Conservation (phyloP, 2,113 vertebrate genomes). For the Syrmaticus mikado region DNA sequence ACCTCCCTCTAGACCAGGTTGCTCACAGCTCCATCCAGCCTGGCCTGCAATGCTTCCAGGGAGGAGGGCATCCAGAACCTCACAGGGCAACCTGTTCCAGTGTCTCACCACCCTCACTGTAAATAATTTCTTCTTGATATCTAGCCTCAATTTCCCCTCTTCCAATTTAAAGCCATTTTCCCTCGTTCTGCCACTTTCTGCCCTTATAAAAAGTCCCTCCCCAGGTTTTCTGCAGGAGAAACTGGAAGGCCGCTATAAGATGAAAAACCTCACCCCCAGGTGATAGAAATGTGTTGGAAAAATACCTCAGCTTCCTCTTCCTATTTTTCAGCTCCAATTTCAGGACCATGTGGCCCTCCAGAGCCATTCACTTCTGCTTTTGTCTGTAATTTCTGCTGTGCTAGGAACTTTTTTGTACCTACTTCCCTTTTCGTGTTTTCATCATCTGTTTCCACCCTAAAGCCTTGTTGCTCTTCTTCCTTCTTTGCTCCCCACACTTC, state of each 20-base stretch:
- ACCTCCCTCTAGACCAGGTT: too few species aligned
- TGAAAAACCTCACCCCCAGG: neutral
- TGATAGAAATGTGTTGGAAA: neutral
- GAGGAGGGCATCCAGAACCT: too few species aligned
- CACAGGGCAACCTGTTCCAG: too few species aligned
- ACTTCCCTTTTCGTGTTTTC: slow-evolving; percentile 14
- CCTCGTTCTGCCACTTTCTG: too few species aligned
- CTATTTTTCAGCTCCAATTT: neutral
- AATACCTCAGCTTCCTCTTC: neutral
- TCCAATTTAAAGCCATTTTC: too few species aligned
- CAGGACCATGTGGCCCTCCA: accelerated
- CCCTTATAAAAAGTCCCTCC: too few species aligned
- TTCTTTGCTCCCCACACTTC: neutral
- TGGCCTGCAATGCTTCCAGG: too few species aligned
- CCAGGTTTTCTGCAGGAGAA: too few species aligned
- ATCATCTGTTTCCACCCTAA: slow-evolving; percentile 36
- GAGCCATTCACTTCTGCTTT: slow-evolving; percentile 20
- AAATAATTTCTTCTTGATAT: too few species aligned
- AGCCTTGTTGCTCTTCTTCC: neutral
- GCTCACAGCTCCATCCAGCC: too few species aligned
- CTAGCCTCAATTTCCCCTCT: too few species aligned
- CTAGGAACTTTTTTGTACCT: neutral
- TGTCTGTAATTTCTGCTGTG: neutral
- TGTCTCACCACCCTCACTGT: too few species aligned
- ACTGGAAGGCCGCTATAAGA: neutral